phyloP scores from a whole-genome alignment of 2,797 vertebrate species.

The Synaphobranchus kaupii region DNA sequence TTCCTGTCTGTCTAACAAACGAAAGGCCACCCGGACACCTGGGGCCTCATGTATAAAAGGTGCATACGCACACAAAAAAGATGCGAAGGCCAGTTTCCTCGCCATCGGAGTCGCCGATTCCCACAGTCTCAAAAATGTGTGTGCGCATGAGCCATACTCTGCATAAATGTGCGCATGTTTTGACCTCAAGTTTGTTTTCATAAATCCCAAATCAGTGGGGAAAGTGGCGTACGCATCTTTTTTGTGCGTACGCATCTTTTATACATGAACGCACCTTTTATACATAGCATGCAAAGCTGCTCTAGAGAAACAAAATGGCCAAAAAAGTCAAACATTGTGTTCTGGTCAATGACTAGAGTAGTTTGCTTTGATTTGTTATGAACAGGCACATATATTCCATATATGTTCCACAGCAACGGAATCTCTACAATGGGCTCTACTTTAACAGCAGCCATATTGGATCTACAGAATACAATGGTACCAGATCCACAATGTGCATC shows the following conservation, averaged over 20 bases:
- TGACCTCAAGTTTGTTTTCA: no score
- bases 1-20: neutral
- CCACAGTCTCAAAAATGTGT: no score
- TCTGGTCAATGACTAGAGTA: neutral
- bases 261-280: no score
- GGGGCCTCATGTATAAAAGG: no score
- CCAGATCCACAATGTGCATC: neutral
- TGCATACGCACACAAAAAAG: no score
- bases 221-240: no score
- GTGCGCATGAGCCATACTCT: no score
- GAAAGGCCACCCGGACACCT: neutral
- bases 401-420: neutral
- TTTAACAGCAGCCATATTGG: constrained; percentile 1
- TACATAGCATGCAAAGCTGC: neutral
- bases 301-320: neutral
- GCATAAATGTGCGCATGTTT: no score
- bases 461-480: neutral
- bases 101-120: no score
- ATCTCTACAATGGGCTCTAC: neutral
- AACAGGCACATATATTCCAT: neutral
- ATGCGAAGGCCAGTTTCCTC: no score
- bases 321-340: neutral
- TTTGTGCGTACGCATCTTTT: no score
- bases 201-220: no score
- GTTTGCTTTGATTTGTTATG: neutral